A percentile compares a stretch with the other conserved stretches of the same genome.
Conservation (phyloP, 2,797 vertebrate genomes). For the Staurois parvus region DNA sequence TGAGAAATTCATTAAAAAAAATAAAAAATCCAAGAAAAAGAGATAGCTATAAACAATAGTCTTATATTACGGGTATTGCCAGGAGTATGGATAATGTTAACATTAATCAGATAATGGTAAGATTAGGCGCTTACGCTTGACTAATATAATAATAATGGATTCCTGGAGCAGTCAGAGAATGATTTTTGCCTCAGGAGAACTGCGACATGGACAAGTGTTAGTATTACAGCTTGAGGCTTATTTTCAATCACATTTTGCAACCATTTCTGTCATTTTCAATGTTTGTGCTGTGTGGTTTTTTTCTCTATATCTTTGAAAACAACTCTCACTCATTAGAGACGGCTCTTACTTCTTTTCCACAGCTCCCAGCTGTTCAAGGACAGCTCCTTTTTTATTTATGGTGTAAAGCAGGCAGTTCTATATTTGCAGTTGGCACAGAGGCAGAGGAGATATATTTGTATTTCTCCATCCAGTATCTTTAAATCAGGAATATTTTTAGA, state of each 20-base stretch:
- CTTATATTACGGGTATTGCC: slow-evolving; percentile 13
- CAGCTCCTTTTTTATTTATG: not conserved
- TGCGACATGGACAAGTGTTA: slow-evolving; percentile 23
- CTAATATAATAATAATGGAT: slow-evolving; percentile 25
- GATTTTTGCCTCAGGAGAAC: slow-evolving; percentile 24
- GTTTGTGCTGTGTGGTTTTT: not conserved
- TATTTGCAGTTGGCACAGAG: not conserved
- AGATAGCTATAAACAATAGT: slow-evolving; percentile 14
- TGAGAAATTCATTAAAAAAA: slow-evolving; percentile 2
- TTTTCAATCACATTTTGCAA: not conserved
- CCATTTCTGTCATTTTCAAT: slow-evolving; percentile 5
- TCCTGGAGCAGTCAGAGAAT: slow-evolving; percentile 29
- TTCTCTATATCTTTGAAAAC: not conserved
- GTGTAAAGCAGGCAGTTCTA: not conserved
- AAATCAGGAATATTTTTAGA: not conserved
- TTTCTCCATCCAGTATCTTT: not conserved
- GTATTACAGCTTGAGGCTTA: slow-evolving; percentile 15
- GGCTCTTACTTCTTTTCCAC: not conserved
- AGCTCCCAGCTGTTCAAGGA: not conserved
- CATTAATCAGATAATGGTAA: slow-evolving; percentile 33
- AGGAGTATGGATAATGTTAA: not conserved
- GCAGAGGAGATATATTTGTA: not conserved
- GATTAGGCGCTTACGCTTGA: not conserved
- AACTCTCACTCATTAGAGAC: not conserved
- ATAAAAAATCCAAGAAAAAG: not conserved